Evolutionary conservation across 2,113 vertebrate genomes (phyloP), one percentile per base, ranked within the genome.

Genomic region (Raja brachyura): DNA sequence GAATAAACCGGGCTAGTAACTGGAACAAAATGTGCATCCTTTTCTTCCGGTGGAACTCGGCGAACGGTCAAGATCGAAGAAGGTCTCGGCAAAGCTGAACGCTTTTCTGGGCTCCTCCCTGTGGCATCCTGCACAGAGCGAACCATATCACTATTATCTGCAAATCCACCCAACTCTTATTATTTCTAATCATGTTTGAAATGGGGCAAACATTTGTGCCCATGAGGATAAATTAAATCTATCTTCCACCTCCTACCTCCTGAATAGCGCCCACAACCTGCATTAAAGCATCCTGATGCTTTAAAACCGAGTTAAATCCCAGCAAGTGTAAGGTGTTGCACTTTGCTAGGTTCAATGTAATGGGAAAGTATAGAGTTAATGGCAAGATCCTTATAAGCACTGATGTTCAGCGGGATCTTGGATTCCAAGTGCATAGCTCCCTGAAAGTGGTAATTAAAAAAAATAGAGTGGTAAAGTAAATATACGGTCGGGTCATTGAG

Each of bases 1-100:
- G 98, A 98, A 86, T 98, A 98, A 5, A 98, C 96, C 2, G 98
- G 98, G 93, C 97, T 95, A 93, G 98, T 99, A 95, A 98, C 97
- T 93, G 99, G 98, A 93, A 98, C 97, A 85, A 98, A 99, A 93
- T 97, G 98, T 94, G 99, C 98, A 73, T 99, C 98, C 0, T 96
- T 96, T 59, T 98, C 98, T 73, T 97, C 96, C 33, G 98, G 97
- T 0, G 95, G 92, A 2, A 96, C 96, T 66, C 97, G 95, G 93
- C 98, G 98, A 93, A 98, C 96, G 93, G 97, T 97, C 86, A 98
- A 96, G 93, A 98, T 97, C 0, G 98, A 97, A 78, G 97, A 97
- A 59, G 98, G 98, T 93, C 98, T 97, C 0, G 98, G 98, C 88
- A 98, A 95, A 54, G 98, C 97, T 13, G 98, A 98, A 90, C 97